These are phyloP conservation scores for Ctenodactylus gundi DNA, from an alignment of 2,113 vertebrate species.

Conservation along the genomic window DNA sequence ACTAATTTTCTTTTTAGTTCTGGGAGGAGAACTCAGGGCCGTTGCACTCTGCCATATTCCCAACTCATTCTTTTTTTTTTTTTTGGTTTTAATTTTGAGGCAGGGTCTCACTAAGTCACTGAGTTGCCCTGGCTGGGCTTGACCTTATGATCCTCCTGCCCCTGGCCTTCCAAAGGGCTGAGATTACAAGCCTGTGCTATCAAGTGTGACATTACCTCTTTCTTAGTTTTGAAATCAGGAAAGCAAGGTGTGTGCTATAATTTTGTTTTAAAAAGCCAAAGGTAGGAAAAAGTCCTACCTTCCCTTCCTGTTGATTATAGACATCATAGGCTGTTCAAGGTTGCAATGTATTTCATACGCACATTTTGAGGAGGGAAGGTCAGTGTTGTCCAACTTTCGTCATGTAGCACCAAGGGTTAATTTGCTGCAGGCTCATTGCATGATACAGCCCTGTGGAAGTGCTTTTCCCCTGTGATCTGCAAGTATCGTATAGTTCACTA, in stretches of 20 bases:
- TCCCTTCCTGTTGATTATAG: slow-evolving; percentile 15
- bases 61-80: no score
- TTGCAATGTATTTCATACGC: not conserved
- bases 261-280: not conserved
- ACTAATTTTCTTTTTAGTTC: slow-evolving; percentile 43
- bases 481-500: not conserved
- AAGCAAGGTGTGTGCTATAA: not conserved
- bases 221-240: slow-evolving; percentile 42
- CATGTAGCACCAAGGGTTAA: slow-evolving; percentile 26
- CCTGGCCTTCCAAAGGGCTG: no score
- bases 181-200: no score
- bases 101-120: no score
- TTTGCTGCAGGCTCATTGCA: slow-evolving; percentile 18
- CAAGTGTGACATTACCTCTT: not conserved
- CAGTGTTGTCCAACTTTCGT: slow-evolving; percentile 19
- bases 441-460: slow-evolving; percentile 1
- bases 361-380: slow-evolving; percentile 24
- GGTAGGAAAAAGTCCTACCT: not conserved
- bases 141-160: no score
- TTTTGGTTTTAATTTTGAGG: no score
- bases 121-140: no score
- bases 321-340: not conserved
- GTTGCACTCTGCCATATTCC: no score
- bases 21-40: no score
- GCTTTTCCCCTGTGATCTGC: slow-evolving; percentile 23